Evolutionary conservation across 2,797 vertebrate genomes (phyloP).

Genomic region (Epinephelus awoara): DNA sequence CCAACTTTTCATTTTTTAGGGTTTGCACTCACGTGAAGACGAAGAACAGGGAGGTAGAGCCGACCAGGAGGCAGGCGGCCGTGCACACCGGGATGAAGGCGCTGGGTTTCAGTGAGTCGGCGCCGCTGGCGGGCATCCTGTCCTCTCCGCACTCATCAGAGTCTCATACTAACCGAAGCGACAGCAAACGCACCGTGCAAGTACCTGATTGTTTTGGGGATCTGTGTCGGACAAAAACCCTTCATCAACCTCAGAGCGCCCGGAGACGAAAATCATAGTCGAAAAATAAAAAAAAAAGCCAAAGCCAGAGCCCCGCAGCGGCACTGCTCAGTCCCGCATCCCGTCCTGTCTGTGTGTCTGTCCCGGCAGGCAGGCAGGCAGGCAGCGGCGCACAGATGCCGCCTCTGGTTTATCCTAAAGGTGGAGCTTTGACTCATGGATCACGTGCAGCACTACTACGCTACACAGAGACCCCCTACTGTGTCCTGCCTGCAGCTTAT

Average conservation of each 20-base stretch:
- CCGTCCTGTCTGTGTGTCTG: slow-evolving; percentile 34
- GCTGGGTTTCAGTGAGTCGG: slow-evolving; percentile 90
- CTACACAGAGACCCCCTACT: slow-evolving; percentile 27
- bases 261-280: slow-evolving; percentile 34
- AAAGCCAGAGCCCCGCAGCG: slow-evolving; percentile 17
- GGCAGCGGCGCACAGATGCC: slow-evolving; percentile 60
- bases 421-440: slow-evolving; percentile 71
- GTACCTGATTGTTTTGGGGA: not conserved
- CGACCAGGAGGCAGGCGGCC: slow-evolving; percentile 92
- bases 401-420: slow-evolving; percentile 68
- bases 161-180: slow-evolving; percentile 51
- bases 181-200: slow-evolving; percentile 8
- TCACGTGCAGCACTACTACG: slow-evolving; percentile 63
- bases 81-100: slow-evolving; percentile 96
- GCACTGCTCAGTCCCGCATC: slow-evolving; percentile 42
- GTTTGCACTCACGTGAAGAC: slow-evolving; percentile 94
- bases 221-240: slow-evolving; percentile 12
- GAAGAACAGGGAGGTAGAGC: slow-evolving; percentile 95
- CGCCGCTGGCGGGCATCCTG: slow-evolving; percentile 94
- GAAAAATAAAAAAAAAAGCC: not conserved
- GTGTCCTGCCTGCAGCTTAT: not conserved
- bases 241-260: slow-evolving; percentile 13
- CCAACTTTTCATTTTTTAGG: slow-evolving; percentile 14
- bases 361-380: slow-evolving; percentile 39
- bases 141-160: slow-evolving; percentile 87